Evolutionary conservation across 2,797 vertebrate genomes (phyloP), one percentile per base, ranked within the genome.

Genomic region (Pogoniulus pusillus): DNA sequence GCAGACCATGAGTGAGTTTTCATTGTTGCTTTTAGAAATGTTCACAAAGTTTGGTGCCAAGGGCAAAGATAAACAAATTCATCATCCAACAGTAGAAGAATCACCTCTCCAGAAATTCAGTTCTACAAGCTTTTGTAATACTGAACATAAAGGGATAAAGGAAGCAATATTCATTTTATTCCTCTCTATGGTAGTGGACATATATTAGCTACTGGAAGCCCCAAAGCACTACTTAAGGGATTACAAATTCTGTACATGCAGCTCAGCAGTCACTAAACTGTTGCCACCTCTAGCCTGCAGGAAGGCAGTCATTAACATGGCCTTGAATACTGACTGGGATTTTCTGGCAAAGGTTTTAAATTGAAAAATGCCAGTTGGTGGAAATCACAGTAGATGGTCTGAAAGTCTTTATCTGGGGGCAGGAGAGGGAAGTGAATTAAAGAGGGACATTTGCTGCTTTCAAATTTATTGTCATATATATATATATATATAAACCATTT

Each of bases 11-110:
- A 83, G 49, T 45, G 85, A 66, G 19, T 72, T 88, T 72, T 83
- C 9, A 3, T 82, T 93, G 93, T 94, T 91, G 87, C 88, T 94
- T 92, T 93, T 91, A 95, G 88, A 94, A 93, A 90, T 73, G 62
- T 39, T 87, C 95, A 78, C 88, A 60, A 91, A 83, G 35, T 93
- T 88, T 69, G 41, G 47, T 73, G 94, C 93, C 95, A 94, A 91
- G 43, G 85, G 35, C 35, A 89, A 95, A 95, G 84, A 85, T 24
- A 95, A 96, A 95, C 82, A 85, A 72, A 87, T 83, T 69, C 53
- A 51, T 83, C 49, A 83, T 78, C 84, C 90, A 85, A 11, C 1
- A 0, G 13, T 32, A 68, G 54, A 89, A 70, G 84, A 71, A 29
- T 19, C 39, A 62, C 24, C 30, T 5, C 53, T 49, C 39, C 57